Base-by-base conservation (phyloP, 1,140 invertebrate genomes). In the Sminthurinus signatus region DNA sequence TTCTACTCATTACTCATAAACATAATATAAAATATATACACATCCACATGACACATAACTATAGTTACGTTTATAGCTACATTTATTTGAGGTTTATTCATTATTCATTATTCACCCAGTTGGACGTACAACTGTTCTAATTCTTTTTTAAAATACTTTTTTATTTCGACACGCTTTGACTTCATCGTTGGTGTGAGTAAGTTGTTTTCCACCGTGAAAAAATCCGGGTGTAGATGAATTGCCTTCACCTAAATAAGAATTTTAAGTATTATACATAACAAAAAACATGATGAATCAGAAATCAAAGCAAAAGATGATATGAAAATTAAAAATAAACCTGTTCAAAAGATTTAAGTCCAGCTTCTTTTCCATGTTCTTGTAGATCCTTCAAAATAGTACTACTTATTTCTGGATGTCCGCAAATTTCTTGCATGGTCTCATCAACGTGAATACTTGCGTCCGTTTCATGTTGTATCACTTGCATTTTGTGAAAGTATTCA, bases 281-380 rank as follows among this genome's bases (percentile, higher is more conserved):
- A n/a, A n/a, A n/a, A n/a, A n/a, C n/a, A n/a, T n/a, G n/a, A n/a
- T n/a, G n/a, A n/a, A n/a, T n/a, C n/a, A n/a, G n/a, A n/a, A n/a
- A n/a, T n/a, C n/a, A n/a, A n/a, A n/a, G n/a, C n/a, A n/a, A n/a
- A n/a, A n/a, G n/a, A n/a, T n/a, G n/a, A n/a, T n/a, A n/a, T n/a
- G n/a, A n/a, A n/a, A n/a, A n/a, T n/a, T n/a, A n/a, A n/a, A n/a
- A n/a, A n/a, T n/a, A n/a, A n/a, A 78, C 76, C 80, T 81, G 73
- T 75, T 84, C 82, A 73, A 83, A 82, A 25, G 80, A 79, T 66
- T 80, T 77, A 17, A 84, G 72, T 19, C 80, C 80, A 55, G 74
- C 76, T 64, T 77, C 74, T 71, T 82, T 83, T 42, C 80, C 82
- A 27, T 79, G 55, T 23, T 73, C 69, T 23, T 72, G 71, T 52